phyloP scores from a whole-genome alignment of 2,797 vertebrate species.

The Spheniscus humboldti region DNA sequence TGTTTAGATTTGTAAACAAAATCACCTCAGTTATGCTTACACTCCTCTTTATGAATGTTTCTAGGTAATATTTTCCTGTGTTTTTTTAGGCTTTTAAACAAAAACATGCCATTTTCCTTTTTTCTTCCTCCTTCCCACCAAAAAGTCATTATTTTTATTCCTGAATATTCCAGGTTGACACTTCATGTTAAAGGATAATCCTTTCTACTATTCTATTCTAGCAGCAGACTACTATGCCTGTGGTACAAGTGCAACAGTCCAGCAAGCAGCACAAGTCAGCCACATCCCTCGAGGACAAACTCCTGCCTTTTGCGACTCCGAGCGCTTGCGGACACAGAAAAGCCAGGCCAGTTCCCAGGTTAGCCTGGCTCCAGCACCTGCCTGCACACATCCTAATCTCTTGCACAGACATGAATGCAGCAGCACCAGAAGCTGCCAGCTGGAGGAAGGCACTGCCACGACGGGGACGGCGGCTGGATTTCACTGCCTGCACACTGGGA shows the following conservation, averaged over 20 bases:
- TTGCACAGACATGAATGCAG: not conserved
- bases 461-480: rapidly evolving
- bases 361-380: not conserved
- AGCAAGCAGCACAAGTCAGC: rapidly evolving
- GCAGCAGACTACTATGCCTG: not conserved
- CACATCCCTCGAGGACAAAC: not conserved
- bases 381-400: not conserved
- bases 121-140: not conserved
- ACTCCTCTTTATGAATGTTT: not conserved
- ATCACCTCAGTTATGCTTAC: not conserved
- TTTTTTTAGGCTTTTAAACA: not conserved
- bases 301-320: not conserved
- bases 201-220: not conserved
- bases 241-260: not conserved
- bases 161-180: not conserved
- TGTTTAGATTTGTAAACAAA: not conserved
- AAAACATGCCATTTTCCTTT: not conserved
- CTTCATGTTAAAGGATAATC: not conserved
- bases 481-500: not conserved
- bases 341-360: not conserved
- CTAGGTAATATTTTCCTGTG: not conserved
- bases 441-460: not conserved
- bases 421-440: not conserved
- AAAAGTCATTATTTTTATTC: not conserved
- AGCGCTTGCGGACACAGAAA: not conserved